Base-by-base conservation (phyloP, 2,888 invertebrate species). In the Papilio elwesi region DNA sequence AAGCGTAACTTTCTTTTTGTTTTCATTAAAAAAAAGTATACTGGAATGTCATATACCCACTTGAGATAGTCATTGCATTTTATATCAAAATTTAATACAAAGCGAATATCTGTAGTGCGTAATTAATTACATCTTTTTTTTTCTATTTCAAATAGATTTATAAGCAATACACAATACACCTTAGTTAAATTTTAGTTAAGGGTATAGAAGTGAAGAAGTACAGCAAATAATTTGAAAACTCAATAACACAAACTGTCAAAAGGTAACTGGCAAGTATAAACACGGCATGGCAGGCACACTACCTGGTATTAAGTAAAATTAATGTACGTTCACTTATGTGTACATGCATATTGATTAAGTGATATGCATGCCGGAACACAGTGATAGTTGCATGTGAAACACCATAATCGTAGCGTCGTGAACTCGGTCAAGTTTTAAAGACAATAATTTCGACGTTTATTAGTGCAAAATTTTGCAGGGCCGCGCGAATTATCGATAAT, bases 401-500 rank as follows among this genome's bases (percentile, higher is more conserved):
- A 52, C 71, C 59, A 66, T 71, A 66, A 71, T 16, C 38, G 71
- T 66, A 38, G 49, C 71, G 57, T 66, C 26, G 59, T 65, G 49
- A 63, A 63, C 63, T 68, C 53, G 63, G 72, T 68, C 68, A 48
- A 38, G n/a, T 52, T 16, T 65, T 71, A 66, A 71, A 55, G 10
- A 68, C 68, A 53, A 72, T 63, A 72, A 68, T 72, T 72, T 64
- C 48, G 48, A 59, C 48, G 57, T 72, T 68, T 72, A 72, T 72
- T 68, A 72, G 72, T 72, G 68, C 48, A 72, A 62, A 72, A 68
- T 68, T 72, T 51, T 48, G 70, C 49, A 62, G 62, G 68, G 26
- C 52, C 57, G 59, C 36, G 53, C 68, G 72, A 68, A 69, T 70
- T 70, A 74, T 74, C 74, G 63, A 71, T 72, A 74, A 76, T 75